phyloP scores from a whole-genome alignment of 2,797 vertebrate species.

The Liparis tanakae region DNA sequence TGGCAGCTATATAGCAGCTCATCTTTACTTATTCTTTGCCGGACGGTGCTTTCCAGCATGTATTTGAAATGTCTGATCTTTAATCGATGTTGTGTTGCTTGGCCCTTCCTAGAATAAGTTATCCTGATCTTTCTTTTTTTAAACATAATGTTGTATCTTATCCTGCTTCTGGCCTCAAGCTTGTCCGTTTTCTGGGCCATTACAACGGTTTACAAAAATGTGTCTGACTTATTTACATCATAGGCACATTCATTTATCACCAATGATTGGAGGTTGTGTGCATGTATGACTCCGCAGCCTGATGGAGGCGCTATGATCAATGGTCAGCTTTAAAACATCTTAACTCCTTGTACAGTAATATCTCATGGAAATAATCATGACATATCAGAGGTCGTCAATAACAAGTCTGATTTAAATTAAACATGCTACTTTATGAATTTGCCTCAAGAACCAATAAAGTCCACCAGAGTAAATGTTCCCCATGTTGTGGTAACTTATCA shows the following conservation, averaged over 20 bases:
- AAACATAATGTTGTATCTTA: background rate
- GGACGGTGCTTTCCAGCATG: constrained; percentile 1
- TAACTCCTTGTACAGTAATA: background rate
- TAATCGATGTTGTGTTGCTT: background rate
- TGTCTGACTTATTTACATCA: background rate
- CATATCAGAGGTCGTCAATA: too few relatives aligned
- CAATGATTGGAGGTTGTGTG: background rate
- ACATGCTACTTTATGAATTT: background rate
- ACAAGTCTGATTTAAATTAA: background rate
- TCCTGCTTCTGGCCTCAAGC: background rate
- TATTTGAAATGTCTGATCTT: background rate
- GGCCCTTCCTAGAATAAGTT: background rate
- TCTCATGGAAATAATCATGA: too few relatives aligned
- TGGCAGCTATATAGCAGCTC: background rate
- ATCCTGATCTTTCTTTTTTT: background rate
- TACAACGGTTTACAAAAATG: background rate
- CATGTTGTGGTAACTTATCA: too few relatives aligned
- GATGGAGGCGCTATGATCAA: background rate
- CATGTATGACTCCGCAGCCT: background rate
- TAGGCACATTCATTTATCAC: background rate
- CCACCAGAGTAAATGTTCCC: too few relatives aligned
- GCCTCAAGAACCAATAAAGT: background rate
- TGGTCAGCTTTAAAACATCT: background rate
- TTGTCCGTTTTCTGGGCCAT: constrained; percentile 2
- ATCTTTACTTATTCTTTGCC: background rate